These are phyloP conservation scores for Stramonita haemastoma DNA, from an alignment of 2,888 invertebrate genomes.

Conservation along the genomic window DNA sequence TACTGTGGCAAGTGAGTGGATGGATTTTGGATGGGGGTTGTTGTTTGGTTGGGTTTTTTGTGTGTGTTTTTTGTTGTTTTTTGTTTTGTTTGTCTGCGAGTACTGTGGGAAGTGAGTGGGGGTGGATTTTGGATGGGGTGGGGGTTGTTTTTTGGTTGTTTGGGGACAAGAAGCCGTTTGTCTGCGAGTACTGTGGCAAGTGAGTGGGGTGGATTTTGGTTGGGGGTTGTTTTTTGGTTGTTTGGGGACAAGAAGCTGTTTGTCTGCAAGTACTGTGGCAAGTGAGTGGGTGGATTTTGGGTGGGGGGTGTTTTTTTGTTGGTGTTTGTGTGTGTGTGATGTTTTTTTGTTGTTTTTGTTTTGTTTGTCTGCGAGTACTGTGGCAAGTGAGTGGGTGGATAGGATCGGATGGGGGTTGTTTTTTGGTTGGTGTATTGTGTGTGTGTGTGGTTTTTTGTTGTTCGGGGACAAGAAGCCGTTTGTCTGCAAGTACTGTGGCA, in stretches of 20 bases:
- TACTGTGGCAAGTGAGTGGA: slow-evolving; percentile 23
- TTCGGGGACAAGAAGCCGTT: slow-evolving; percentile 26
- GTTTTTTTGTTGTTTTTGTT: too few species aligned
- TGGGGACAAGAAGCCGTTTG: slow-evolving; percentile 22
- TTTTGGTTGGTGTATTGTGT: not conserved
- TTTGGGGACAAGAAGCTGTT: slow-evolving; percentile 23
- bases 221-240: slow-evolving; percentile 17
- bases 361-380: too few species aligned
- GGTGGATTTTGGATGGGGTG: slow-evolving; percentile 30
- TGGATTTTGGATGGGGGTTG: not conserved
- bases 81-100: not conserved
- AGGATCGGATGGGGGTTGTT: too few species aligned
- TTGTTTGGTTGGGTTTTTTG: not conserved
- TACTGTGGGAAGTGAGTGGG: not conserved
- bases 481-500: not conserved
- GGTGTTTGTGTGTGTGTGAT: not conserved
- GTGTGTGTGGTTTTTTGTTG: not conserved
- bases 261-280: slow-evolving; percentile 31
- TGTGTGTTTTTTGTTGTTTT: not conserved
- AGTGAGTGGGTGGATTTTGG: not conserved
- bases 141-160: not conserved
- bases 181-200: slow-evolving; percentile 30
- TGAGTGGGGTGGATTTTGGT: slow-evolving; percentile 16
- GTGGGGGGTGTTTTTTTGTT: too few species aligned
- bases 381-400: too few species aligned